Conservation (phyloP, 37 sponge, comb jelly and placozoan species). For the Theonella swinhoei region DNA sequence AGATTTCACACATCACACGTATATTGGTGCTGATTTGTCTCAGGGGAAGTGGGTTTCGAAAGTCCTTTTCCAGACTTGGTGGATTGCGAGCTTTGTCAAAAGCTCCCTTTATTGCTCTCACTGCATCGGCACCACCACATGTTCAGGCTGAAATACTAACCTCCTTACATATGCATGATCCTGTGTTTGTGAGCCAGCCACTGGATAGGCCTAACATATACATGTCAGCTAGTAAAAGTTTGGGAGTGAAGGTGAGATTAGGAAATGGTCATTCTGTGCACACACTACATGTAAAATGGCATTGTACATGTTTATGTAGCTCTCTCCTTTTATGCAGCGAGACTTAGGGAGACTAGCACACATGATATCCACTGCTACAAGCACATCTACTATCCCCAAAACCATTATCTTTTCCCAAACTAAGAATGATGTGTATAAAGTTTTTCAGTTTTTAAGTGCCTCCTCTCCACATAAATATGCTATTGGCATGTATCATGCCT, state of each 20-base stretch:
- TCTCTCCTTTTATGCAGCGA: slow-evolving; percentile 1
- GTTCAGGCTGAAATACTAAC: not conserved
- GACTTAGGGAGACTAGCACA: not conserved
- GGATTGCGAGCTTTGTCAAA: not conserved
- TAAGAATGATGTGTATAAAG: not conserved
- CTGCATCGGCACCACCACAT: not conserved
- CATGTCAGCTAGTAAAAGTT: not conserved
- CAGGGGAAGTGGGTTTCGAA: slow-evolving; percentile 1
- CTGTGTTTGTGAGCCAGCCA: not conserved
- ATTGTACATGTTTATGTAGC: too few species aligned
- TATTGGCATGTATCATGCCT: slow-evolving; percentile 3
- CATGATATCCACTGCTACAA: not conserved
- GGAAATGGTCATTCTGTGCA: too few species aligned
- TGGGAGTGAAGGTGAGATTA: not conserved
- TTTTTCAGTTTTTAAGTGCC: not conserved
- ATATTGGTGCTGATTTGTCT: too few species aligned
- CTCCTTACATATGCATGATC: not conserved
- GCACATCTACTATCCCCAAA: not conserved
- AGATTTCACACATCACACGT: too few species aligned
- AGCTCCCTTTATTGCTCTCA: not conserved
- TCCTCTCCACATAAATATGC: not conserved
- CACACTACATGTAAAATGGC: too few species aligned
- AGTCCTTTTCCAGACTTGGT: not conserved
- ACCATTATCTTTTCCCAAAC: not conserved
- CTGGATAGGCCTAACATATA: slow-evolving; percentile 4